Percentiles rank a stretch among this genome's conserved stretches.
Conservation (phyloP, 2,113 vertebrate species). For the Noctilio leporinus region DNA sequence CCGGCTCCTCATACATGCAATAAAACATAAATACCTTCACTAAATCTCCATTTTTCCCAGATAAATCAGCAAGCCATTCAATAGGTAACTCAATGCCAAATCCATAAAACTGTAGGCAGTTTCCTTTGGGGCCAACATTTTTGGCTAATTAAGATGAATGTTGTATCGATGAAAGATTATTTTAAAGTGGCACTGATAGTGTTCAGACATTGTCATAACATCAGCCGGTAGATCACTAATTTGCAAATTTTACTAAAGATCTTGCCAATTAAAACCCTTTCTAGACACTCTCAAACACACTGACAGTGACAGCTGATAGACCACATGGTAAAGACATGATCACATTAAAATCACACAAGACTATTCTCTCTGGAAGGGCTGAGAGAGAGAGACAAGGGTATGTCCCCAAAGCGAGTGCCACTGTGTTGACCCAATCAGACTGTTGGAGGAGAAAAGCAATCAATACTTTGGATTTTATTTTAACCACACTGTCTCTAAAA, state of each 20-base stretch:
- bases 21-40: conserved; percentile 22
- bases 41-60: neutral
- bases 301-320: conserved; percentile 73
- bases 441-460: conserved; percentile 46
- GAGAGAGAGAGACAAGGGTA: conserved; percentile 61
- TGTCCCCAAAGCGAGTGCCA: conserved; percentile 24
- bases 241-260: conserved; percentile 72
- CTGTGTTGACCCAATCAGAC: conserved; percentile 50
- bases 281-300: conserved; percentile 66
- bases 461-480: conserved; percentile 56
- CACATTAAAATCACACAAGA: conserved; percentile 73
- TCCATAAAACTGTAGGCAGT: conserved; percentile 41
- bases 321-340: conserved; percentile 72
- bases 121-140: conserved; percentile 53
- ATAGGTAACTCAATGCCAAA: neutral
- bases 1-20: neutral
- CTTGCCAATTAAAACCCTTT: conserved; percentile 75
- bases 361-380: conserved; percentile 64
- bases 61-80: neutral
- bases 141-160: conserved; percentile 73
- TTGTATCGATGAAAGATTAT: conserved; percentile 73
- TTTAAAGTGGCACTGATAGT: conserved; percentile 70
- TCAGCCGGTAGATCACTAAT: conserved; percentile 73
- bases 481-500: conserved; percentile 45
- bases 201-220: conserved; percentile 75